phyloP scores from a whole-genome alignment of 1,140 invertebrate species.

The Drosophila kikkawai region DNA sequence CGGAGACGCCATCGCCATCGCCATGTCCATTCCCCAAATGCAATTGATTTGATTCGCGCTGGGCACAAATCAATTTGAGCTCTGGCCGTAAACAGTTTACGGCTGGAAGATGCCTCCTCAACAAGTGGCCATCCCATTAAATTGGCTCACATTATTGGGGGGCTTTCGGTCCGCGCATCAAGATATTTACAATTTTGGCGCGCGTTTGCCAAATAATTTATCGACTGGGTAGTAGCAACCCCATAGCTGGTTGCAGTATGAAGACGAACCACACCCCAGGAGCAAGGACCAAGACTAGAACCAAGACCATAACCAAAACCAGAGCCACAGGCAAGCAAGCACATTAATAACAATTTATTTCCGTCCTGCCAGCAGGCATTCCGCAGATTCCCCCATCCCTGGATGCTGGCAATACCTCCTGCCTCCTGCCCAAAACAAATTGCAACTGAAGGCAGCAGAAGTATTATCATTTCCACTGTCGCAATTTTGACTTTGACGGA shows the following conservation, averaged over 20 bases:
- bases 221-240: constrained; percentile 40
- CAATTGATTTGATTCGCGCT: constrained; percentile 63
- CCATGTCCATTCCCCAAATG: constrained; percentile 35
- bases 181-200: constrained; percentile 62
- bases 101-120: constrained; percentile 41
- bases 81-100: constrained; percentile 68
- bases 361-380: constrained; percentile 55
- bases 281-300: not conserved
- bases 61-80: constrained; percentile 72
- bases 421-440: constrained; percentile 49
- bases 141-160: constrained; percentile 58
- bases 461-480: constrained; percentile 66
- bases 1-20: not conserved
- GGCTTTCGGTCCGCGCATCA: constrained; percentile 19
- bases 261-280: not conserved
- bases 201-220: constrained; percentile 68
- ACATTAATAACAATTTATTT: constrained; percentile 84
- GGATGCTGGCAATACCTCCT: not conserved
- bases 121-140: constrained; percentile 76
- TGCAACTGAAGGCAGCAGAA: constrained; percentile 57
- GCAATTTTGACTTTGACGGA: constrained; percentile 80
- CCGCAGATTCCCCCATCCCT: constrained; percentile 33
- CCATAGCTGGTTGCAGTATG: not conserved
- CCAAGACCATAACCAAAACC: constrained; percentile 4
- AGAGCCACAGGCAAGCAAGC: constrained; percentile 46